Evolutionary conservation across 1,140 invertebrate genomes (phyloP).

Genomic region (Drosophila guanche): DNA sequence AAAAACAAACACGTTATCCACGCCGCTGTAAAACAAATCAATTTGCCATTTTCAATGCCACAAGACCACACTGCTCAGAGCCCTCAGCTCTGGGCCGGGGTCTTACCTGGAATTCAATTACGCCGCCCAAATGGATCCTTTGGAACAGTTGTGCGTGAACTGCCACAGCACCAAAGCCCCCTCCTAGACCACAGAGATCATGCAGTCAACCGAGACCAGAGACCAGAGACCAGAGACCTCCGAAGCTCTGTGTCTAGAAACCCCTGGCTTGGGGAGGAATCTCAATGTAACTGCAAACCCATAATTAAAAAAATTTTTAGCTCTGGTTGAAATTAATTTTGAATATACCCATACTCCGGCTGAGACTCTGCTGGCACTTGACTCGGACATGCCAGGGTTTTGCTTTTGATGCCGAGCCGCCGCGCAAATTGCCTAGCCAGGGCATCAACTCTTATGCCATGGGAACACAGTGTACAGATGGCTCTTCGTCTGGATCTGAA

Average conservation of each 20-base stretch:
- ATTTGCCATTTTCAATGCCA: slow-evolving; percentile 45
- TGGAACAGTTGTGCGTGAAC: slow-evolving; percentile 45
- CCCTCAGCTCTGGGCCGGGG: not conserved
- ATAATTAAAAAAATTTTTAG: slow-evolving; percentile 77
- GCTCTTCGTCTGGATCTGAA: not conserved
- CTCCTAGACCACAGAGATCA: no score
- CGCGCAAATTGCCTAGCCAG: slow-evolving; percentile 71
- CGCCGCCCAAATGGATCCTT: slow-evolving; percentile 56
- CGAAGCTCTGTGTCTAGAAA: slow-evolving; percentile 24
- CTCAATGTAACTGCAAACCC: slow-evolving; percentile 61
- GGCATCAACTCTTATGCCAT: slow-evolving; percentile 36
- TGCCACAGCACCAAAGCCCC: slow-evolving; percentile 18
- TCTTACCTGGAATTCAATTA: slow-evolving; percentile 71
- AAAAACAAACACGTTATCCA: slow-evolving; percentile 78
- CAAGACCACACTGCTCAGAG: slow-evolving; percentile 56
- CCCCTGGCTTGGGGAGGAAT: not conserved
- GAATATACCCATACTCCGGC: slow-evolving; percentile 47
- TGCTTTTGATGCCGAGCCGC: slow-evolving; percentile 73
- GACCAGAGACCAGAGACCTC: no score
- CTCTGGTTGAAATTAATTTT: slow-evolving; percentile 80
- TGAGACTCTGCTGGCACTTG: slow-evolving; percentile 48
- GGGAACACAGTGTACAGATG: slow-evolving; percentile 27
- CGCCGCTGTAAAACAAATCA: slow-evolving; percentile 74
- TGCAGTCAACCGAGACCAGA: no score
- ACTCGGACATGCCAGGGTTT: slow-evolving; percentile 56